Percentiles rank a stretch among this genome's conserved stretches.
Conservation (phyloP, 1,140 invertebrate genomes). For the Pseudobourletiella spinata region DNA sequence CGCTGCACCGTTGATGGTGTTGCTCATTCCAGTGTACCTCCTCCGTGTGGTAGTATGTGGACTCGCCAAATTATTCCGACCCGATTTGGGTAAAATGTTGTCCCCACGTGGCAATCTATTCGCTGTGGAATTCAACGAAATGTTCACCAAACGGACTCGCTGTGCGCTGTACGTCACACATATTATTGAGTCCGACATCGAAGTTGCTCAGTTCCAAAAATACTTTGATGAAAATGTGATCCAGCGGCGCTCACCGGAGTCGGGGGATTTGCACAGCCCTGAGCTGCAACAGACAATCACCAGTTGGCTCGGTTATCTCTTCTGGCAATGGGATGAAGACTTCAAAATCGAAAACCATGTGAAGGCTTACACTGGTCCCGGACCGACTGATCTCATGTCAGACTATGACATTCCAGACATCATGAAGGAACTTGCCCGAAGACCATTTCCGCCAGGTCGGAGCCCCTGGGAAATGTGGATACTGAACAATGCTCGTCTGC, state of each 20-base stretch:
- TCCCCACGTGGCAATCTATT: background rate
- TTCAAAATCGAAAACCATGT: conserved; percentile 24
- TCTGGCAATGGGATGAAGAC: conserved; percentile 27
- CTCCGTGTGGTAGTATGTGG: background rate
- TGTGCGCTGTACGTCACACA: background rate
- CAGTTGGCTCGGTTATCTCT: conserved; percentile 28
- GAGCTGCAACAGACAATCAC: conserved; percentile 26
- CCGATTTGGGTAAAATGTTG: conserved; percentile 1
- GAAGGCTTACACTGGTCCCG: background rate
- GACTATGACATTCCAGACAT: conserved; percentile 10
- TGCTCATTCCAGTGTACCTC: background rate
- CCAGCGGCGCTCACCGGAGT: background rate
- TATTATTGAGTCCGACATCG: background rate
- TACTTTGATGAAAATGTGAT: background rate
- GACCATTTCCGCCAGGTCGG: background rate
- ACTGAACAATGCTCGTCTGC: conserved; percentile 1
- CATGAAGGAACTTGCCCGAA: conserved; percentile 5
- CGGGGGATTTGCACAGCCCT: background rate
- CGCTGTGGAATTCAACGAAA: background rate
- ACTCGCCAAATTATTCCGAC: background rate
- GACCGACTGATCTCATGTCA: background rate
- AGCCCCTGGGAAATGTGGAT: conserved; percentile 29
- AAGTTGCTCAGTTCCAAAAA: background rate
- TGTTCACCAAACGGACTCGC: background rate
- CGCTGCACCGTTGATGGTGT: background rate